phyloP scores from a whole-genome alignment of 1,140 invertebrate genomes.

The Cherax destructor region DNA sequence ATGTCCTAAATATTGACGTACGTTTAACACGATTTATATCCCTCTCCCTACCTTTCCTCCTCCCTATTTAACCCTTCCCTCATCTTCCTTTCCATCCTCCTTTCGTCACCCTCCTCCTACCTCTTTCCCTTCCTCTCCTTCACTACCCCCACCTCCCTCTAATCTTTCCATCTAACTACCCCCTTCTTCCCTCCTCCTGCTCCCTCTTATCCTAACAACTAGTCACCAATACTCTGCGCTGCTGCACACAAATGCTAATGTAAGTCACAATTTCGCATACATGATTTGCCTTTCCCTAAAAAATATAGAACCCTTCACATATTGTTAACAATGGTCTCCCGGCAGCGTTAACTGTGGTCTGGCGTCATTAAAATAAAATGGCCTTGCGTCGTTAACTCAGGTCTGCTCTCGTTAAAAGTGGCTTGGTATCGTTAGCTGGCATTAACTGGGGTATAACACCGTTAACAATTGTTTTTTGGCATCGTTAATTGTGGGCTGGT shows the following conservation, averaged over 20 bases:
- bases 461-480: too few relatives aligned
- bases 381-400: too few relatives aligned
- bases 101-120: neutral
- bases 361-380: too few relatives aligned
- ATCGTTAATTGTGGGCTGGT: too few relatives aligned
- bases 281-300: neutral
- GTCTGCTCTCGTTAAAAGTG: too few relatives aligned
- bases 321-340: neutral
- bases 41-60: too few relatives aligned
- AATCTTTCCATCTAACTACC: neutral
- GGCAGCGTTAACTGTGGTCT: neutral
- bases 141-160: neutral
- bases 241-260: neutral
- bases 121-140: slow-evolving; percentile 13
- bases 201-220: neutral
- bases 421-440: too few relatives aligned
- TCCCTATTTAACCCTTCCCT: too few relatives aligned
- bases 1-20: too few relatives aligned
- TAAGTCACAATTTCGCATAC: neutral
- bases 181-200: neutral
- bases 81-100: neutral
- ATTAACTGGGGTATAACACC: too few relatives aligned
- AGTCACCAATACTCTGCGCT: neutral
- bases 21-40: too few relatives aligned
- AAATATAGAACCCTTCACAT: neutral